Conservation (phyloP, 1,140 invertebrate species). For the Thaumatotibia leucotreta region DNA sequence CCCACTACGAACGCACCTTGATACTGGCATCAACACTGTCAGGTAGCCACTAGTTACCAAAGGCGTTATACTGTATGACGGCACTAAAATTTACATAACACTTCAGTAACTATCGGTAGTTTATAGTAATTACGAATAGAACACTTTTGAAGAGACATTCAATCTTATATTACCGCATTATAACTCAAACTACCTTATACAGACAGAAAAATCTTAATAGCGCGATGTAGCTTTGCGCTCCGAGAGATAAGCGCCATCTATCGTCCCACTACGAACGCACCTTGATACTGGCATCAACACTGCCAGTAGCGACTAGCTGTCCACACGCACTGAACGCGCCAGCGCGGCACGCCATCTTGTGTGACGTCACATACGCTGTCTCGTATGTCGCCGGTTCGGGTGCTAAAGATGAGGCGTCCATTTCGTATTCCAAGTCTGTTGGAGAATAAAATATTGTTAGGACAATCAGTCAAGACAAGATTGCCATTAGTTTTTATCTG, state of each 20-base stretch:
- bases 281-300: slow-evolving; percentile 98
- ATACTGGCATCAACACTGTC: slow-evolving; percentile 99
- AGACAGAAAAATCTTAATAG: no score
- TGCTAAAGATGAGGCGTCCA: slow-evolving; percentile 91
- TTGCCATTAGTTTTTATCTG: no score
- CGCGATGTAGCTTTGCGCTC: not conserved
- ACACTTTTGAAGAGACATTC: no score
- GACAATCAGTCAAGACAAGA: not conserved
- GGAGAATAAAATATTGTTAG: not conserved
- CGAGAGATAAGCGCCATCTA: not conserved
- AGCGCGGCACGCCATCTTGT: slow-evolving; percentile 96
- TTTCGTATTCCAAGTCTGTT: slow-evolving; percentile 95
- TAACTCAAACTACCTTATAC: no score
- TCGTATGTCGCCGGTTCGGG: slow-evolving; percentile 97
- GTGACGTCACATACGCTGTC: slow-evolving; percentile 98
- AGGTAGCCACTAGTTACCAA: slow-evolving; percentile 98
- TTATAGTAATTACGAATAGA: no score
- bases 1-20: slow-evolving; percentile 79
- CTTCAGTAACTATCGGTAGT: no score
- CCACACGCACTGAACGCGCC: slow-evolving; percentile 97
- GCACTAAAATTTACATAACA: no score
- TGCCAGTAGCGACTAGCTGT: slow-evolving; percentile 97
- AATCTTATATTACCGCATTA: no score
- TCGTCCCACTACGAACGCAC: slow-evolving; percentile 50
- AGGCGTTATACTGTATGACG: slow-evolving; percentile 97